A percentile compares a stretch with the other conserved stretches of the same genome.
These are phyloP conservation scores for Dolichoris vasculosae DNA, from an alignment of 1,140 invertebrate species.

Conservation along the genomic window DNA sequence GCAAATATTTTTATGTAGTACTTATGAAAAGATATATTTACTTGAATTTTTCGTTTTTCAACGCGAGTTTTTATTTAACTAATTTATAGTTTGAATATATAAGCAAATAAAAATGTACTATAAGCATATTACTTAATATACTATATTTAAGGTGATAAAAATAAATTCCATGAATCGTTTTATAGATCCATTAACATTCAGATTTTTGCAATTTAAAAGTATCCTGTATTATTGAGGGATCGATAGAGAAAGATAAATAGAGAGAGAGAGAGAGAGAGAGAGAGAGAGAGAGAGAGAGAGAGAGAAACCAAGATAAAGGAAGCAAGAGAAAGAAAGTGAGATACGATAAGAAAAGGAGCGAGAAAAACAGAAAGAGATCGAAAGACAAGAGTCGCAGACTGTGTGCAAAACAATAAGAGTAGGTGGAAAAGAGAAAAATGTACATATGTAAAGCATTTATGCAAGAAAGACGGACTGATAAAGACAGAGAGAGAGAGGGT, in stretches of 20 bases:
- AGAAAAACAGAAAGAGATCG: background rate
- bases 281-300: background rate
- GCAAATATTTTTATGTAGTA: background rate
- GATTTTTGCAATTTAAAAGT: background rate
- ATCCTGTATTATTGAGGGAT: background rate
- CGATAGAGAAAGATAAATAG: background rate
- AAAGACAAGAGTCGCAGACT: background rate
- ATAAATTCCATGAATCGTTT: background rate
- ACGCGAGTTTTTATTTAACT: background rate
- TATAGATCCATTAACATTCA: background rate
- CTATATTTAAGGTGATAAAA: background rate
- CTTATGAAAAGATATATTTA: too few relatives aligned
- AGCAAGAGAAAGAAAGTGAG: background rate
- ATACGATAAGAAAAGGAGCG: background rate
- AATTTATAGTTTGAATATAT: background rate
- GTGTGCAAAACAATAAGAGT: conserved; percentile 4
- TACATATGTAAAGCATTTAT: background rate
- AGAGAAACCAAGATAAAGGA: background rate
- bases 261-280: background rate
- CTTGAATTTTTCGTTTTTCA: too few relatives aligned
- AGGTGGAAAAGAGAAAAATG: conserved; percentile 8
- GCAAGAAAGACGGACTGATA: background rate
- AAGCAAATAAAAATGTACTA: background rate
- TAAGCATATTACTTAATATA: background rate
- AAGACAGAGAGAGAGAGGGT: background rate